phyloP scores from a whole-genome alignment of 2,113 vertebrate genomes.

The Ifrita kowaldi region DNA sequence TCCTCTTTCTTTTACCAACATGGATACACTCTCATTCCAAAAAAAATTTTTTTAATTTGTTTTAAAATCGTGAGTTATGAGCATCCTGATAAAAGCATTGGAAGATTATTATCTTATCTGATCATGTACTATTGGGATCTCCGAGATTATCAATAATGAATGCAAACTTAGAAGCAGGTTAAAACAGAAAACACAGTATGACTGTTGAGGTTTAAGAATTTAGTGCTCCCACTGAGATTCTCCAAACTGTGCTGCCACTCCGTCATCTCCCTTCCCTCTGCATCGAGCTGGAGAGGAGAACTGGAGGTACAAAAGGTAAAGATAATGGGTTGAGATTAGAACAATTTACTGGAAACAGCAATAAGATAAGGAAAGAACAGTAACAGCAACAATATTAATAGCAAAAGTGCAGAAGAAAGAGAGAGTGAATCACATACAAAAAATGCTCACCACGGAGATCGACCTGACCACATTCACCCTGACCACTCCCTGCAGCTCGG shows the following conservation, averaged over 20 bases:
- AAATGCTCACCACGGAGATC: background rate
- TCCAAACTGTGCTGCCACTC: background rate
- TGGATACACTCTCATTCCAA: background rate
- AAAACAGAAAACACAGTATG: background rate
- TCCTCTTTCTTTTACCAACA: background rate
- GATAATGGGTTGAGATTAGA: background rate
- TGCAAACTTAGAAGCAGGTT: background rate
- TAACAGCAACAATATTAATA: background rate
- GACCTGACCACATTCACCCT: background rate
- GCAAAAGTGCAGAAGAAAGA: background rate
- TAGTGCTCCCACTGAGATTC: background rate
- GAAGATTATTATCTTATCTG: background rate
- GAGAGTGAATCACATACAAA: background rate
- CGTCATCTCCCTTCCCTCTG: too few relatives aligned
- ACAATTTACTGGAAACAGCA: background rate
- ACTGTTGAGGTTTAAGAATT: background rate
- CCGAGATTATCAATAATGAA: background rate
- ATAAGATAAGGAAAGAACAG: background rate
- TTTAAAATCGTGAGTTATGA: background rate
- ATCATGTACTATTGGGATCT: background rate
- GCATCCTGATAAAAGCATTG: background rate
- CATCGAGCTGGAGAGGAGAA: fast-evolving
- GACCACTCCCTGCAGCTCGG: fast-evolving
- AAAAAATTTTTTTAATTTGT: background rate
- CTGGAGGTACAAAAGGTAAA: background rate